Evolutionary conservation across 2,888 invertebrate genomes (phyloP), one percentile per base, ranked within the genome.

Genomic region (Tryphoninae sp.): DNA sequence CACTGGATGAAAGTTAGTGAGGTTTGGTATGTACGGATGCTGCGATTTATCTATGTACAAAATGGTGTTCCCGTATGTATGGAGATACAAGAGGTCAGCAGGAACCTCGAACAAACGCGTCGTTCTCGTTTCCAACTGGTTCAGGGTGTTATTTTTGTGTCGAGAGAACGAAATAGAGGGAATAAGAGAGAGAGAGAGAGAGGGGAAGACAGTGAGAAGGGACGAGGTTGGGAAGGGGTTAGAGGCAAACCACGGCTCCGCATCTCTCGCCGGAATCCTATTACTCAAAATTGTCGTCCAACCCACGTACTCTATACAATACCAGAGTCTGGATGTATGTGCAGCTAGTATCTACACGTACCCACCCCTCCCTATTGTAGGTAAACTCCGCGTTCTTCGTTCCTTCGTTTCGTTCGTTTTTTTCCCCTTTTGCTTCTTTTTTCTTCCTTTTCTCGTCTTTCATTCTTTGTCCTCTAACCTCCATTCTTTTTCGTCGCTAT

Each of bases 271-370:
- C 73, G 69, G 73, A 80, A 83, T 83, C 83, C 83, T 82, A 82
- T 83, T 82, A 83, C 83, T 83, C 83, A 83, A 83, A 82, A 83
- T 83, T 82, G 83, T 81, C 83, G 81, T 82, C 79, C 68, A 51
- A 51, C 26, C 67, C 62, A 62, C 78, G 74, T 75, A 45, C 74
- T 73, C 68, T 49, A 42, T 51, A 72, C 72, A 68, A 68, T 55
- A 68, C 45, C 33, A 42, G 42, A 22, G 40, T 11, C 55, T n/a
- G 22, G 4, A 74, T 74, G 33, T 68, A 58, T 58, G 62, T 69
- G 53, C 69, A 55, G 16, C 19, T 26, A 23, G 76, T 77, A 77
- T 77, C 67, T 49, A 55, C 33, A 26, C 73, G 7, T 55, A 55
- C 55, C 16, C 16, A 26, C 64, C 55, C 74, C 19, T 13, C 58